phyloP scores from a whole-genome alignment of 2,888 invertebrate species.

The Epirrhoe alternata region DNA sequence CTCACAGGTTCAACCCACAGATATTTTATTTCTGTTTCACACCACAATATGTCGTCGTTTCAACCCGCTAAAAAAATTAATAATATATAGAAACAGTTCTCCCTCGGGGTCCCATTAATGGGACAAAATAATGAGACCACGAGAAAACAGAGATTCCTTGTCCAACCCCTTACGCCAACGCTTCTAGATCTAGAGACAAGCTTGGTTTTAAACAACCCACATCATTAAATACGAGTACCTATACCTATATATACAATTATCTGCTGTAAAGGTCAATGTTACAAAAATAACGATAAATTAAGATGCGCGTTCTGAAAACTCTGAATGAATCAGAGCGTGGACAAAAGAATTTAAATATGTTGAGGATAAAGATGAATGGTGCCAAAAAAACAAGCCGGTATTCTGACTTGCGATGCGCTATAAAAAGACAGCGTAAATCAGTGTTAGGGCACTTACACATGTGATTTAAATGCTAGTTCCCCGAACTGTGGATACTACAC shows the following conservation, averaged over 20 bases:
- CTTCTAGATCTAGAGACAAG: neutral
- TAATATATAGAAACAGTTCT: too few relatives aligned
- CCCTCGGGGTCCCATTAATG: too few relatives aligned
- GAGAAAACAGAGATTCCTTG: neutral
- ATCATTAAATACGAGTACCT: too few relatives aligned
- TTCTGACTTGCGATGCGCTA: slow-evolving; percentile 18
- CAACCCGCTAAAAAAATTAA: too few relatives aligned
- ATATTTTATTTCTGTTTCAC: too few relatives aligned
- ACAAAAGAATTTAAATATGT: slow-evolving; percentile 13
- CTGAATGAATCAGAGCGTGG: slow-evolving; percentile 18
- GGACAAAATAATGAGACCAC: too few relatives aligned
- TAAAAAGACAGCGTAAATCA: slow-evolving; percentile 21
- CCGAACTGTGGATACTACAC: neutral
- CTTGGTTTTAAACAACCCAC: neutral
- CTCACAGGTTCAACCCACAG: too few relatives aligned
- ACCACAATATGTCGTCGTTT: too few relatives aligned
- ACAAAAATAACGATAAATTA: slow-evolving; percentile 8
- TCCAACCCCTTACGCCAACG: neutral
- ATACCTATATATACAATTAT: too few relatives aligned
- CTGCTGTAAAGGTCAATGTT: neutral
- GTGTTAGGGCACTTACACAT: slow-evolving; percentile 13
- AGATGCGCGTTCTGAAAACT: slow-evolving; percentile 6
- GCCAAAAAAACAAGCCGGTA: slow-evolving; percentile 21
- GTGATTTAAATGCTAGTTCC: slow-evolving; percentile 12
- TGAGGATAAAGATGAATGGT: slow-evolving; percentile 21